A percentile compares a stretch with the other conserved stretches of the same genome.
These are phyloP conservation scores for Amazona vittata DNA, from an alignment of 2,113 vertebrate genomes.

Conservation along the genomic window DNA sequence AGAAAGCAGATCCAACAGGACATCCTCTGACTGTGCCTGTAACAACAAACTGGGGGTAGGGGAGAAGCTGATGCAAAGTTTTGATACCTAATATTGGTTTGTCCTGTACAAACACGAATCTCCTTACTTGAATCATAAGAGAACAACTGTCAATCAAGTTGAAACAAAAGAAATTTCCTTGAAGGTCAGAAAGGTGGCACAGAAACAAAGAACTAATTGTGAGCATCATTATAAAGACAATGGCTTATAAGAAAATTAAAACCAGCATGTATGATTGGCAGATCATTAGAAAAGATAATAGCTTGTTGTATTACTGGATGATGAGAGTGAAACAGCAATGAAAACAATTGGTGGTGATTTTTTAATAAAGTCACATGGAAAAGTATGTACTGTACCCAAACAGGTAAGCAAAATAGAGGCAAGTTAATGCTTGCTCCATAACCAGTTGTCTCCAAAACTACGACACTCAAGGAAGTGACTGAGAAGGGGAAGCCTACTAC, in stretches of 20 bases:
- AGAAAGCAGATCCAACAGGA: neutral
- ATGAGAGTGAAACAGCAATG: neutral
- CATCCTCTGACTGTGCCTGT: neutral
- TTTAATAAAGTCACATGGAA: neutral
- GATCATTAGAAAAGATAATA: slow-evolving; percentile 2
- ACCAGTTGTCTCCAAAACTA: neutral
- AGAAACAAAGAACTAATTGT: neutral
- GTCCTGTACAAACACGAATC: neutral
- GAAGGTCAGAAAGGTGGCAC: neutral
- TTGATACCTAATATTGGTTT: neutral
- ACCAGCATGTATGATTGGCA: neutral
- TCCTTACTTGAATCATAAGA: neutral
- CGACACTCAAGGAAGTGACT: neutral
- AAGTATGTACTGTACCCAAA: neutral
- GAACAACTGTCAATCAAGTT: neutral
- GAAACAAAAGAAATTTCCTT: neutral
- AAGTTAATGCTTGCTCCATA: neutral
- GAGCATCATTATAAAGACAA: neutral
- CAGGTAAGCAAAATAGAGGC: neutral
- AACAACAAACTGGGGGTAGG: neutral
- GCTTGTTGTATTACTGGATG: neutral
- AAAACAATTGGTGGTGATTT: neutral
- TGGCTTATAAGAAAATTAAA: neutral
- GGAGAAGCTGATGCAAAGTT: neutral
- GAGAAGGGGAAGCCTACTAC: neutral